Base-by-base conservation (phyloP, 2,797 vertebrate species). In the Pseudotriccus pelzelni region DNA sequence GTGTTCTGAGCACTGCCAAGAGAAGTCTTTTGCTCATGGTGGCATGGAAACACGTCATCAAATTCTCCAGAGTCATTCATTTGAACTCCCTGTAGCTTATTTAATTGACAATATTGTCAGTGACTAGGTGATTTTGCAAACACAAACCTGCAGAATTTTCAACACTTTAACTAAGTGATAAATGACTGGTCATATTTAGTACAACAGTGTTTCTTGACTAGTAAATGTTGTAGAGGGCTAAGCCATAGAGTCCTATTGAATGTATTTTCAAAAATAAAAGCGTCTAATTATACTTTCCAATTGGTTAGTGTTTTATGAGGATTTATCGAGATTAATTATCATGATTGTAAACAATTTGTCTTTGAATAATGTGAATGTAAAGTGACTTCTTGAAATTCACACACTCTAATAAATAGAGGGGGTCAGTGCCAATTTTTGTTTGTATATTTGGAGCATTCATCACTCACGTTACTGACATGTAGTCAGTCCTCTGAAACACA, bases 401-500 rank as follows among this genome's bases (percentile, higher is more conserved):
- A 85, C 78, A 84, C 84, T 62, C 46, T 89, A 64, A 87, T 70
- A 89, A 93, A 89, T 77, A 90, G 60, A 88, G 72, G 37, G 22
- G 89, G 87, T 93, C 91, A 92, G 70, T 3, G 75, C 84, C 93
- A 80, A 37, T 69, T 88, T 90, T 94, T 74, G 67, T 93, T 92
- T 96, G 95, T 44, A 6, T 89, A 87, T 81, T 93, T 68, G 90
- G 88, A 94, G 64, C 50, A 77, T 82, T 89, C 82, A 59, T 95
- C 92, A 50, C 64, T 96, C 96, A 96, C 74, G 17, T 94, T 93
- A 93, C 91, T 43, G 53, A 92, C 94, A 84, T 85, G 81, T 53
- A 95, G 87, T 96, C 85, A 86, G 94, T 95, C 92, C 94, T 92
- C 97, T 94, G 95, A 97, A 97, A 97, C 87, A 95, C 94, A 86